These are phyloP conservation scores for Athene noctua DNA, from an alignment of 2,113 vertebrate species.

Conservation along the genomic window DNA sequence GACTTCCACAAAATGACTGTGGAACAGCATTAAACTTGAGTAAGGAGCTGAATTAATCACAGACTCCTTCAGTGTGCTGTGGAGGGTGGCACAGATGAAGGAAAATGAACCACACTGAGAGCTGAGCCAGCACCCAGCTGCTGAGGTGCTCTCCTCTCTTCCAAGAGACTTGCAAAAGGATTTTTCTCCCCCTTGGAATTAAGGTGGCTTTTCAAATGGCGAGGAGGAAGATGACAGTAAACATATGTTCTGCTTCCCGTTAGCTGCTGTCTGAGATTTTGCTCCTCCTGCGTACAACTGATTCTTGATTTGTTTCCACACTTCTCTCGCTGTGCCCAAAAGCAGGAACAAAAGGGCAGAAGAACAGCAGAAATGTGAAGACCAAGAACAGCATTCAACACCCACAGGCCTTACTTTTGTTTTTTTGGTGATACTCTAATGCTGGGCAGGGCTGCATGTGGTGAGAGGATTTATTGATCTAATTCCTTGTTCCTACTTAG, in stretches of 20 bases:
- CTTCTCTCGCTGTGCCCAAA: constrained; percentile 30
- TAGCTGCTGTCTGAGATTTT: constrained; percentile 12
- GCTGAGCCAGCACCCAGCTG: constrained; percentile 12
- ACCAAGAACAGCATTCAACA: not conserved
- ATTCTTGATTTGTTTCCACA: constrained; percentile 33
- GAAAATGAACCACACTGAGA: not conserved
- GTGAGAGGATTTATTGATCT: not conserved
- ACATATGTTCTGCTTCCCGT: constrained; percentile 22
- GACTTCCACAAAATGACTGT: not conserved
- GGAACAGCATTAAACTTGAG: not conserved
- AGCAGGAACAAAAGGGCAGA: constrained; percentile 49
- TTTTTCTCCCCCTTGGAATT: constrained; percentile 7
- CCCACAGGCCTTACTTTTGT: not conserved
- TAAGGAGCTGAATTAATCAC: constrained; percentile 42
- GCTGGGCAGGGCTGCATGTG: not conserved
- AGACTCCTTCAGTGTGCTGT: not conserved
- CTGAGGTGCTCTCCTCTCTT: not conserved
- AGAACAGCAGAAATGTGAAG: constrained; percentile 1
- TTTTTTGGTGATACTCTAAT: not conserved
- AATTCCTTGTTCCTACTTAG: not conserved
- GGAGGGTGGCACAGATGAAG: not conserved
- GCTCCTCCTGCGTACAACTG: not conserved
- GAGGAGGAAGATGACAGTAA: constrained; percentile 26
- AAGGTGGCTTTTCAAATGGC: not conserved
- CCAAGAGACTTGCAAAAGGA: not conserved